These are phyloP conservation scores for Alaudala cheleensis DNA, from an alignment of 2,113 vertebrate species.

Conservation along the genomic window DNA sequence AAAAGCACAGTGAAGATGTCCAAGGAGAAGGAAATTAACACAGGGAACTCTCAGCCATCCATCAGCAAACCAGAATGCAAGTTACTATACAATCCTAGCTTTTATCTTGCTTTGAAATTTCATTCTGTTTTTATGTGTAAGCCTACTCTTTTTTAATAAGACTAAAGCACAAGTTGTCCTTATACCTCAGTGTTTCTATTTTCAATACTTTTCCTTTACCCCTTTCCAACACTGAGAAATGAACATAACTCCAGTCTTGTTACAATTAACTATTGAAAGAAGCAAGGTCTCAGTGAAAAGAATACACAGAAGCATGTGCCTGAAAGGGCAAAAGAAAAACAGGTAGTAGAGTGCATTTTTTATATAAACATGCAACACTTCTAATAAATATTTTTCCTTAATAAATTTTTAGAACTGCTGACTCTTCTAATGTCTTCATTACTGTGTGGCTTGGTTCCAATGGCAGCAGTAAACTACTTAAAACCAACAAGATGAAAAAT, in stretches of 20 bases:
- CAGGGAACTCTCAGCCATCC: background rate
- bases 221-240: background rate
- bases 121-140: background rate
- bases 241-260: background rate
- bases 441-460: background rate
- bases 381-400: background rate
- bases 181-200: background rate
- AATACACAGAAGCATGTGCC: background rate
- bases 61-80: background rate
- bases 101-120: background rate
- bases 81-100: background rate
- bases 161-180: background rate
- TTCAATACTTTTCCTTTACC: background rate
- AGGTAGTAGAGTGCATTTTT: background rate
- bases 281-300: background rate
- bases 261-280: background rate
- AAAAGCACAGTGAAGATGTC: background rate
- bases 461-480: background rate
- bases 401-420: background rate
- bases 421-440: background rate
- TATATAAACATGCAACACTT: background rate
- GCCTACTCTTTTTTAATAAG: background rate
- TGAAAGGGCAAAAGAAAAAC: background rate
- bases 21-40: background rate
- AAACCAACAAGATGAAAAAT: background rate